Percentiles rank a stretch among this genome's conserved stretches.
phyloP scores from a whole-genome alignment of 2,113 vertebrate species.

The Bostrychus sinensis region DNA sequence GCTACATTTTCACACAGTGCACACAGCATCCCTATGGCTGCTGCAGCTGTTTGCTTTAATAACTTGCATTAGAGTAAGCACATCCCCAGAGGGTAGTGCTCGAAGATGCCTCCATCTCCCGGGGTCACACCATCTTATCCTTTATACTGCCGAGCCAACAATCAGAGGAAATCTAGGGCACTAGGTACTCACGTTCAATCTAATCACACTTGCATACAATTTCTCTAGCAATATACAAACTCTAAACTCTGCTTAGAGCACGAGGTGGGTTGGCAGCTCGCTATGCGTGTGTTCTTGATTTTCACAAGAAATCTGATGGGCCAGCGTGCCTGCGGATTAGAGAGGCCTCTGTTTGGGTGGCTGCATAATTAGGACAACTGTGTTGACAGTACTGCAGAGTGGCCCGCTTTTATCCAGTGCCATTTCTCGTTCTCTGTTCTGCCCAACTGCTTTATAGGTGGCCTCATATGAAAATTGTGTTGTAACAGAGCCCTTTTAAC shows the following conservation, averaged over 20 bases:
- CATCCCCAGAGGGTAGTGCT: slow-evolving; percentile 54
- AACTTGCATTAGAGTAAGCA: slow-evolving; percentile 63
- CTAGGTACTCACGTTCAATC: slow-evolving; percentile 42
- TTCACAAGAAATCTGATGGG: slow-evolving; percentile 60
- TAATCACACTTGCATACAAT: slow-evolving; percentile 47
- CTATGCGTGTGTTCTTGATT: slow-evolving; percentile 45
- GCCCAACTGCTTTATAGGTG: slow-evolving; percentile 3
- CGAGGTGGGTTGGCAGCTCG: slow-evolving; percentile 30
- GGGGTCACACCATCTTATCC: slow-evolving; percentile 47
- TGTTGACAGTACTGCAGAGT: slow-evolving; percentile 60
- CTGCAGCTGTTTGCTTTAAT: slow-evolving; percentile 70
- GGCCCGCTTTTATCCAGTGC: slow-evolving; percentile 35
- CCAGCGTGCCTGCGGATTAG: slow-evolving; percentile 66
- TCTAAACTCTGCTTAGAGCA: slow-evolving; percentile 21
- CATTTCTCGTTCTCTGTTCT: neutral
- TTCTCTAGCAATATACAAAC: slow-evolving; percentile 31
- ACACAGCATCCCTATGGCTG: slow-evolving; percentile 46
- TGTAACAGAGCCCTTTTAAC: no score
- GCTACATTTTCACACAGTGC: slow-evolving; percentile 28
- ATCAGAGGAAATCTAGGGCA: slow-evolving; percentile 54
- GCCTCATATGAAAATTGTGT: neutral
- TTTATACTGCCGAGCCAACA: slow-evolving; percentile 42
- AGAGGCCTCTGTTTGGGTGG: slow-evolving; percentile 67
- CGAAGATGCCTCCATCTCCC: slow-evolving; percentile 46
- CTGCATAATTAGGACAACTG: slow-evolving; percentile 77